These are phyloP conservation scores for Fissipunctia ypsillon DNA, from an alignment of 2,888 invertebrate genomes.

Conservation along the genomic window DNA sequence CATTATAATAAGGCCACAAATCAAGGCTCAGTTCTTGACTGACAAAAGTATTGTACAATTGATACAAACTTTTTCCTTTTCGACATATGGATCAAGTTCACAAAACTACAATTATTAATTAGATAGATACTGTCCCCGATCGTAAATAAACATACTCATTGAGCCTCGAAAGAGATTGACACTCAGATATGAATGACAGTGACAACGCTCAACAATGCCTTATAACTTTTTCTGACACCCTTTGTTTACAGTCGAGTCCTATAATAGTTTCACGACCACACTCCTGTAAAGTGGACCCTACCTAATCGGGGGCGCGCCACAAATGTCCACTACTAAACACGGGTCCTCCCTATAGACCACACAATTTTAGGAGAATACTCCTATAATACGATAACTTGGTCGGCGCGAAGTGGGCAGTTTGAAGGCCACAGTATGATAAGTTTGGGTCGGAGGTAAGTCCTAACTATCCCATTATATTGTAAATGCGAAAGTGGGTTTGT, in stretches of 20 bases:
- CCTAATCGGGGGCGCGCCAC: conserved; percentile 30
- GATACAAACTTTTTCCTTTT: no score
- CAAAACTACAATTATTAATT: no score
- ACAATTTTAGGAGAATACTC: conserved; percentile 20
- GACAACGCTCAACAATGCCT: not conserved
- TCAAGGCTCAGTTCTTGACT: not conserved
- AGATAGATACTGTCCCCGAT: no score
- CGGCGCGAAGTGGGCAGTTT: conserved; percentile 16
- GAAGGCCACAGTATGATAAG: not conserved
- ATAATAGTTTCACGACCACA: conserved; percentile 24
- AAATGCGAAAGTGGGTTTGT: no score
- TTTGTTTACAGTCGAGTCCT: not conserved
- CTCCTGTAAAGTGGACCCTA: conserved; percentile 9
- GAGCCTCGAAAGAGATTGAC: not conserved
- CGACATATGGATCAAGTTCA: not conserved
- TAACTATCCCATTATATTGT: no score
- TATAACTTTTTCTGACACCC: not conserved
- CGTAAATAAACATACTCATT: not conserved
- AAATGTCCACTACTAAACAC: conserved; percentile 30
- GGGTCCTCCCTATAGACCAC: conserved; percentile 14
- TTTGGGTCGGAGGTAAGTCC: not conserved
- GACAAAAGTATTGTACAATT: not conserved
- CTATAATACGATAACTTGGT: conserved; percentile 3
- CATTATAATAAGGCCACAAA: not conserved
- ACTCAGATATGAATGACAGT: not conserved